Conservation (phyloP, 2,888 invertebrate species). For the Iselma pallidipennis region DNA sequence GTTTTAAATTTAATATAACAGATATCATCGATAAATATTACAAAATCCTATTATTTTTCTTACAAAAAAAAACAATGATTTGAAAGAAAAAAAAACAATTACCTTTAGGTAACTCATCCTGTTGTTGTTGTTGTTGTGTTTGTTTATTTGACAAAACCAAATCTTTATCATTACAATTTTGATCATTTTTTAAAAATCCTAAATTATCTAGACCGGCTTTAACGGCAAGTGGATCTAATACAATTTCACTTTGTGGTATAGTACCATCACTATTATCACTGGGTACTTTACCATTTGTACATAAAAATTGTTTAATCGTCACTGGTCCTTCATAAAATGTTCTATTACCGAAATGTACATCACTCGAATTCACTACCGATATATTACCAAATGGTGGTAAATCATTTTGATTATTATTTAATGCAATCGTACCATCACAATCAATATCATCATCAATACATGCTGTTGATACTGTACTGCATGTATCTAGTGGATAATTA, state of each 20-base stretch:
- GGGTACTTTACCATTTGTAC: conserved; percentile 42
- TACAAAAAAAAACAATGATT: not conserved
- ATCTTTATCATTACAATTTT: not conserved
- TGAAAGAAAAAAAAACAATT: not conserved
- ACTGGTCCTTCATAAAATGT: conserved; percentile 79
- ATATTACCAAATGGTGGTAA: conserved; percentile 64
- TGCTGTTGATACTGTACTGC: not conserved
- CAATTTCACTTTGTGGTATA: conserved; percentile 10
- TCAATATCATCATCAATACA: not conserved
- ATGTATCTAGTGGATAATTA: not conserved
- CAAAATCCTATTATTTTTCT: not conserved
- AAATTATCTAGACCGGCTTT: conserved; percentile 25
- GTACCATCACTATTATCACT: conserved; percentile 13
- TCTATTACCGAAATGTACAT: conserved; percentile 77
- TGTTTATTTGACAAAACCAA: conserved; percentile 1
- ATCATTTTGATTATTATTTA: conserved; percentile 10
- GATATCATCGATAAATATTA: not conserved
- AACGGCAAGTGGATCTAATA: conserved; percentile 13
- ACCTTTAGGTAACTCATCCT: not conserved
- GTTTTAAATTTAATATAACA: not conserved
- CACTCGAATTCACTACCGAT: conserved; percentile 68
- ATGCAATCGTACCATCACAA: not conserved
- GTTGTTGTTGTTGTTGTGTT: not conserved
- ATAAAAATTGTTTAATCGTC: conserved; percentile 74
- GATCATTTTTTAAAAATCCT: conserved; percentile 15